phyloP scores from a whole-genome alignment of 2,888 invertebrate genomes.

The Pachymerium ferrugineum region DNA sequence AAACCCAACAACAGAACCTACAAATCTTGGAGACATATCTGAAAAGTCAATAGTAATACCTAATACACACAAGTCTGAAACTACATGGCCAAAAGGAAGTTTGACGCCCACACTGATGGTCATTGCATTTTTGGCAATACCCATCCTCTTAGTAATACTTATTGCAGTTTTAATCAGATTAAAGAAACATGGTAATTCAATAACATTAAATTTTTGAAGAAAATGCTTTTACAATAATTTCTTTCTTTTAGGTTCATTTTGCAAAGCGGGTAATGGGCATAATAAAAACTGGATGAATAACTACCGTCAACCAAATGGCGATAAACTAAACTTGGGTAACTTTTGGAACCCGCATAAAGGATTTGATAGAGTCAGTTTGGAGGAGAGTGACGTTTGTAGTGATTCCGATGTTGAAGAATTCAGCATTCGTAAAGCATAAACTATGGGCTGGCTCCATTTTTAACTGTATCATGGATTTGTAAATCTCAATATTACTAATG shows the following conservation, averaged over 20 bases:
- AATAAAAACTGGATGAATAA: slow-evolving; percentile 36
- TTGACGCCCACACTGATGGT: slow-evolving; percentile 46
- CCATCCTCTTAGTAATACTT: slow-evolving; percentile 46
- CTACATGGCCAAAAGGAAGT: neutral
- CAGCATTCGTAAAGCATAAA: slow-evolving; percentile 41
- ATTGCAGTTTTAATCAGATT: slow-evolving; percentile 46
- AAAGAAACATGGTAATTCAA: slow-evolving; percentile 44
- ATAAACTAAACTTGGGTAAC: slow-evolving; percentile 44
- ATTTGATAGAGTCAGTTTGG: slow-evolving; percentile 45
- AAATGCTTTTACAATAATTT: slow-evolving; percentile 20
- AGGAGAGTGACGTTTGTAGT: slow-evolving; percentile 45
- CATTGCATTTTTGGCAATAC: slow-evolving; percentile 47
- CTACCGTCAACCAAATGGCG: slow-evolving; percentile 33
- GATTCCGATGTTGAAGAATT: slow-evolving; percentile 47
- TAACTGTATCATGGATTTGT: no score
- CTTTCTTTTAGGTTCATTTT: slow-evolving; percentile 39
- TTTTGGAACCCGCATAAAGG: slow-evolving; percentile 44
- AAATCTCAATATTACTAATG: no score
- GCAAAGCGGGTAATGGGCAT: slow-evolving; percentile 35
- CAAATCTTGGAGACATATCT: neutral
- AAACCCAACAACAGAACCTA: neutral
- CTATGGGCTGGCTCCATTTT: neutral
- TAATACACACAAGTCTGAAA: neutral
- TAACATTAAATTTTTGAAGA: neutral
- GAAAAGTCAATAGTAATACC: neutral